These are phyloP conservation scores for Hiodon tergisus DNA, from an alignment of 2,113 vertebrate genomes.

Conservation along the genomic window DNA sequence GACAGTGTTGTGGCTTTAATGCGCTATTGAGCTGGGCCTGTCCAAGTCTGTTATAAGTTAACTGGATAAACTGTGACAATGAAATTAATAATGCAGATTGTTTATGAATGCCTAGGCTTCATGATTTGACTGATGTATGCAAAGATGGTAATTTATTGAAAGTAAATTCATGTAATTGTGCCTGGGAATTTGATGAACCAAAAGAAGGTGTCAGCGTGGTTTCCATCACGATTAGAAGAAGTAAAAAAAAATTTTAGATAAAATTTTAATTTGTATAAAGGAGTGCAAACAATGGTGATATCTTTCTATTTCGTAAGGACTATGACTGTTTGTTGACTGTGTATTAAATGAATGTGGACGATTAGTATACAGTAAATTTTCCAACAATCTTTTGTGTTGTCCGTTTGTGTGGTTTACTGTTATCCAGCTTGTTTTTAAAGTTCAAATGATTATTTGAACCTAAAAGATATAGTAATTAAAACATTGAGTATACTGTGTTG, in stretches of 20 bases:
- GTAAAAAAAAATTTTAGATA: slow-evolving; percentile 49
- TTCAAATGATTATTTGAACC: too few relatives aligned
- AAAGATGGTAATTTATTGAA: slow-evolving; percentile 98
- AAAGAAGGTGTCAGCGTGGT: slow-evolving; percentile 87
- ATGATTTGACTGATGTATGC: slow-evolving; percentile 96
- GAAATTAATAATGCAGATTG: slow-evolving; percentile 98
- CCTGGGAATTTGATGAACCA: slow-evolving; percentile 86
- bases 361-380: too few relatives aligned
- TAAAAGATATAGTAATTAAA: too few relatives aligned
- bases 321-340: too few relatives aligned
- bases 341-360: too few relatives aligned
- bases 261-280: neutral
- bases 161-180: slow-evolving; percentile 94
- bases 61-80: slow-evolving; percentile 76
- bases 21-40: slow-evolving; percentile 23
- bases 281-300: neutral
- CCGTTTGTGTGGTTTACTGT: too few relatives aligned
- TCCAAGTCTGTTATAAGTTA: slow-evolving; percentile 70
- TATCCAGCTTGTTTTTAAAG: too few relatives aligned
- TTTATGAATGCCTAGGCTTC: slow-evolving; percentile 85
- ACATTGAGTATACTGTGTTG: too few relatives aligned
- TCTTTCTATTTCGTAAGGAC: too few relatives aligned
- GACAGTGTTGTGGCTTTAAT: neutral
- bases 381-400: too few relatives aligned
- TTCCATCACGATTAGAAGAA: slow-evolving; percentile 77